Evolutionary conservation across 1,140 invertebrate species (phyloP), one percentile per base, ranked within the genome.

Genomic region (Formica exsecta): DNA sequence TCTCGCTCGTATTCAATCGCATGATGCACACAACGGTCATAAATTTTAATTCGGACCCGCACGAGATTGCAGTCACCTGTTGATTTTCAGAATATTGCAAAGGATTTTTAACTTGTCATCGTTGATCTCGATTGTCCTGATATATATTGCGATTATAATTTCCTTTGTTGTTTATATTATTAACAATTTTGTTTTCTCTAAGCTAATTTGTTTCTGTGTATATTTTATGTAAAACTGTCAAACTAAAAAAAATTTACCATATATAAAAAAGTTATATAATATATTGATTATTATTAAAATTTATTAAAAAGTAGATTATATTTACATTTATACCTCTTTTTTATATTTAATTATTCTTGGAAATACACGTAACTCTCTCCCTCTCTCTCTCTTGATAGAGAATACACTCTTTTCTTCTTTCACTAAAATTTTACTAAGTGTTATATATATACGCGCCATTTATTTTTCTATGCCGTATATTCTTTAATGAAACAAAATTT

Each of bases 21-120:
- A 29, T 38, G 61, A 79, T 57, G 44, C 44, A 80, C 38, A 48
- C 76, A 16, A 11, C n/a, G 48, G 38, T 59, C 36, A 80, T 80
- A 80, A 80, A 80, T 80, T 80, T 80, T 80, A 68, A 80, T 80
- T 3, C 22, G 16, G 7, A 70, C n/a, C 5, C 8, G 76, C 13
- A 36, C 8, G 32, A 48, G 11, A 64, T 22, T 66, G 19, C 7
- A 22, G 22, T 80, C 64, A 80, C 77, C 64, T 80, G 77, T 80
- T 80, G 77, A 36, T 51, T 68, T 80, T 16, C 4, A 74, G 71
- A 59, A 41, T 11, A 48, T 48, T 11, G 13, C 44, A 0, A 25
- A 64, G 22, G n/a, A 80, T 68, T 68, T 79, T 70, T 36, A 51
- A 3, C 8, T 32, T 3, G 13, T 11, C 13, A 25, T 51, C 13